phyloP scores from a whole-genome alignment of 2,113 vertebrate species.

The Syrrhaptes paradoxus region DNA sequence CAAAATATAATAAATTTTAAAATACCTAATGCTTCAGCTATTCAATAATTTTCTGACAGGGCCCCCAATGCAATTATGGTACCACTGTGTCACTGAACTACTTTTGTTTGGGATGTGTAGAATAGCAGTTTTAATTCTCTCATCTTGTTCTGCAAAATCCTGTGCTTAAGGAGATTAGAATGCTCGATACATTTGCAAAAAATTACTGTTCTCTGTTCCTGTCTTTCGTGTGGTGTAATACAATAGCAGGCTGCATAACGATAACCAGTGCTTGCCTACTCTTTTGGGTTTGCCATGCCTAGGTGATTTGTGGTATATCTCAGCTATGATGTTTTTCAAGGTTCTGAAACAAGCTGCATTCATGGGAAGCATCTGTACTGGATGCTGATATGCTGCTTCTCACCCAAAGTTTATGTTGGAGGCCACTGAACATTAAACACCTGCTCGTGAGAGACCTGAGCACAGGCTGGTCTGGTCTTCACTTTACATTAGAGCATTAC shows the following conservation, averaged over 20 bases:
- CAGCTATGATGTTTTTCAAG: not conserved
- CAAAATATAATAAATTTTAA: conserved; percentile 65
- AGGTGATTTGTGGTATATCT: not conserved
- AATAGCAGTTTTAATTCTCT: conserved; percentile 1
- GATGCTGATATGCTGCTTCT: not conserved
- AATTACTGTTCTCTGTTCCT: not conserved
- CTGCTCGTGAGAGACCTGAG: not conserved
- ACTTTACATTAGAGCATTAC: not conserved
- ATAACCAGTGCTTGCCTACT: not conserved
- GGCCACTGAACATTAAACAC: not conserved
- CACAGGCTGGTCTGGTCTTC: not conserved
- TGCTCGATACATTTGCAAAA: not conserved
- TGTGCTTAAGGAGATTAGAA: not conserved
- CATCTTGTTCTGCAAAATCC: not conserved
- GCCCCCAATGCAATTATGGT: not conserved
- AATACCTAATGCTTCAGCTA: conserved; percentile 67
- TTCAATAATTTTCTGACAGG: conserved; percentile 54
- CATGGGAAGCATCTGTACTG: not conserved
- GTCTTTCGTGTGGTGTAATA: not conserved
- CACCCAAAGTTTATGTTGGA: not conserved
- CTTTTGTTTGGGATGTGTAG: conserved; percentile 20
- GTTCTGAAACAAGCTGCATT: not conserved
- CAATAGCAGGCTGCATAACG: not conserved
- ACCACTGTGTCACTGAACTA: not conserved
- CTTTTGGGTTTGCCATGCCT: not conserved